Percentiles rank a stretch among this genome's conserved stretches.
phyloP scores from a whole-genome alignment of 2,113 vertebrate genomes.

The Cyprinus carpio region DNA sequence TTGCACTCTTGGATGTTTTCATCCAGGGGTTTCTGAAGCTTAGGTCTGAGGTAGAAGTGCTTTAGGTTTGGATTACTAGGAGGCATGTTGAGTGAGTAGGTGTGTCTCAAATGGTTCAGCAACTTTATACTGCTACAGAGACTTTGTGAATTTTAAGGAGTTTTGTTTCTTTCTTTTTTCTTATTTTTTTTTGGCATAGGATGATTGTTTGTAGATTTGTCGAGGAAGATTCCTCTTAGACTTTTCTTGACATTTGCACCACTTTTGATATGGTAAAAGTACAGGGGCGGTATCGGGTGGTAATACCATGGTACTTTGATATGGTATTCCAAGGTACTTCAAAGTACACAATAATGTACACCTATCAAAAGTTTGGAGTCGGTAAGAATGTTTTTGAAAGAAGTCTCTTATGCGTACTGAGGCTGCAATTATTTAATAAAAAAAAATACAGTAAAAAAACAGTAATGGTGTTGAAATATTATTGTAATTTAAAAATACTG shows the following conservation, averaged over 20 bases:
- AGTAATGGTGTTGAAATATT: background rate
- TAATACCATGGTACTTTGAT: too few relatives aligned
- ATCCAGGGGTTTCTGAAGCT: background rate
- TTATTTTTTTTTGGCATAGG: background rate
- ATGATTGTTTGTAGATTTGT: background rate
- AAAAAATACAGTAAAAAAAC: background rate
- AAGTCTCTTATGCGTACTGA: too few relatives aligned
- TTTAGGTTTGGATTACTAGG: background rate
- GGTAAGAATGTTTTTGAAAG: too few relatives aligned
- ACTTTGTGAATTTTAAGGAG: background rate
- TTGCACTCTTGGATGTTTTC: background rate
- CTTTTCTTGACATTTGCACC: too few relatives aligned
- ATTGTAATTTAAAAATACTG: background rate
- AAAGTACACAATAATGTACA: too few relatives aligned
- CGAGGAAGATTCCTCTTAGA: too few relatives aligned
- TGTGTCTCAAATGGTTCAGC: constrained; percentile 1
- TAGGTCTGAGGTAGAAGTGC: background rate
- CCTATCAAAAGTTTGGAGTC: too few relatives aligned
- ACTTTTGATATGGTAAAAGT: too few relatives aligned
- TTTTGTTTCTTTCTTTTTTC: background rate
- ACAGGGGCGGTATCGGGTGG: too few relatives aligned
- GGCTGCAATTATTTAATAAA: too few relatives aligned
- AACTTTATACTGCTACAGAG: constrained; percentile 2
- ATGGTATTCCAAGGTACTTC: too few relatives aligned
- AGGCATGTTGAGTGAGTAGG: constrained; percentile 23